Base-by-base conservation (phyloP, 1,140 invertebrate species). In the Diuraphis noxia region DNA sequence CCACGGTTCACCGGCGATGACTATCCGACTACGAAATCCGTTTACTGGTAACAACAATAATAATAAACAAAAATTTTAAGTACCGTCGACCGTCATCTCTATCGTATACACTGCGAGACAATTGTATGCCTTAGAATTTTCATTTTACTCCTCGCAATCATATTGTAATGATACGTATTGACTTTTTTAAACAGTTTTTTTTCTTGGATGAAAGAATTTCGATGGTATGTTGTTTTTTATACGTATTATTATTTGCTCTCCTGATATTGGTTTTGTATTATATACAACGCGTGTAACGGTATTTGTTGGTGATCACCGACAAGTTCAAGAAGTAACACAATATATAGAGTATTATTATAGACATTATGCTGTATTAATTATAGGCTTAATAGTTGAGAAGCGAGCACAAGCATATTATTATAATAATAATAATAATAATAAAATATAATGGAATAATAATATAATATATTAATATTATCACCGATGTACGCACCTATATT, bases 21-120 rank as follows among this genome's bases (percentile, higher is more conserved):
- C 17, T n/a, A 72, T 72, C 13, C 56, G 56, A 72, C 56, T 36
- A 40, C 79, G 38, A 81, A 81, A 81, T 81, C 79, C 79, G 79
- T 81, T 81, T 81, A 38, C 79, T 38, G 79, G 38, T 17, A 38
- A 40, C 77, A 79, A 79, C 34, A 72, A 72, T 19, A 72, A 72
- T 72, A 72, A 72, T 72, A 72, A 72, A 72, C 30, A 72, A 72
- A 72, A 72, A 72, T n/a, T n/a, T n/a, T n/a, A n/a, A n/a, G n/a
- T 72, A 72, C 56, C 56, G 34, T 72, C 30, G 56, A n/a, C 56
- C 9, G 49, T 23, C 49, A 49, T 49, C 21, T 49, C 13, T n/a
- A 10, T 63, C 30, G n/a, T 4, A 13, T 63, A 63, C 56, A 72
- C 4, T 3, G 1, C 56, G 30, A 72, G 30, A 63, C 56, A 30